Evolutionary conservation across 2,888 invertebrate species (phyloP).

Genomic region (Habrosyne pyritoides): DNA sequence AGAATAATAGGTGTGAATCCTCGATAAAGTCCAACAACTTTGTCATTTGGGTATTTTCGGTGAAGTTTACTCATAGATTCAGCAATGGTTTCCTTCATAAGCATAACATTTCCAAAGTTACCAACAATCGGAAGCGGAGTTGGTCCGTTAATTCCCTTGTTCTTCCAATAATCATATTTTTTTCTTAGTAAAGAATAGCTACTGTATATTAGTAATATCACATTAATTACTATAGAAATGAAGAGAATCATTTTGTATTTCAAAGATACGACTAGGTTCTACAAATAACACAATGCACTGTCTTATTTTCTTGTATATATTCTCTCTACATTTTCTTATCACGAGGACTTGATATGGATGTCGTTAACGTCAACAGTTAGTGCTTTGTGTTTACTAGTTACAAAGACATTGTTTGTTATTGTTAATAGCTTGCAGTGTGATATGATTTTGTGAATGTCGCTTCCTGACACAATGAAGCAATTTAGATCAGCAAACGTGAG

Average conservation of each 20-base stretch:
- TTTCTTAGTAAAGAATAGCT: constrained; percentile 13
- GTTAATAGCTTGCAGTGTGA: not conserved
- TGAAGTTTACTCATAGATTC: constrained; percentile 9
- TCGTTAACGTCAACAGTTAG: not conserved
- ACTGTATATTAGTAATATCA: not conserved
- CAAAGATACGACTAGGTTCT: not conserved
- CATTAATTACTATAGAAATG: not conserved
- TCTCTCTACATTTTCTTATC: not conserved
- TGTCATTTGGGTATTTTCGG: constrained; percentile 10
- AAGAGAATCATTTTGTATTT: not conserved
- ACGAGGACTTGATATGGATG: not conserved
- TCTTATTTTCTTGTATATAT: not conserved
- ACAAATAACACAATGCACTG: not conserved
- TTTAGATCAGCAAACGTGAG: not conserved
- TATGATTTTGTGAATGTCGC: not conserved
- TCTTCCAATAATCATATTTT: constrained; percentile 31
- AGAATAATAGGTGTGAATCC: constrained; percentile 11
- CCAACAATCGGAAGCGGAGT: constrained; percentile 30
- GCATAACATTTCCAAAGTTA: constrained; percentile 31
- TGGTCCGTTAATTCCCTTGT: constrained; percentile 30
- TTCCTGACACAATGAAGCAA: not conserved
- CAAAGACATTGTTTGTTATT: not conserved
- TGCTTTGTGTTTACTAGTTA: not conserved
- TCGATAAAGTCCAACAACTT: constrained; percentile 14
- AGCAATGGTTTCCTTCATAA: constrained; percentile 13